A percentile compares a stretch with the other conserved stretches of the same genome.
Evolutionary conservation across 2,113 vertebrate species (phyloP).

Genomic region (Nicator chloris): DNA sequence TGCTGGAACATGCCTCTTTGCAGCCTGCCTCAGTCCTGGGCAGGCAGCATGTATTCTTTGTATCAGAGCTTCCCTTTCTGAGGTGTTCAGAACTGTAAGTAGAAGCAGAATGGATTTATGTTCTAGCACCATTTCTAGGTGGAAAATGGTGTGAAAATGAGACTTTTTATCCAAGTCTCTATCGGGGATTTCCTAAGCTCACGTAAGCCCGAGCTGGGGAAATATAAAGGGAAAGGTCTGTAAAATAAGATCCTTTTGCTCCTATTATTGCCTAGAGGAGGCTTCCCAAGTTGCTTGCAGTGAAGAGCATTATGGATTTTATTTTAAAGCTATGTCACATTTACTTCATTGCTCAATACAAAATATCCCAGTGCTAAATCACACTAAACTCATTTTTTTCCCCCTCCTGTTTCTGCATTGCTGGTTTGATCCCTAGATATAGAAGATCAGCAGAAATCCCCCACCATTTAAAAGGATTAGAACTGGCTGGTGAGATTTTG

Average conservation of each 20-base stretch:
- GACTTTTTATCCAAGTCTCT: background rate
- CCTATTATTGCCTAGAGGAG: background rate
- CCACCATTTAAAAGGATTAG: slow-evolving; percentile 51
- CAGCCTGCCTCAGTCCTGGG: background rate
- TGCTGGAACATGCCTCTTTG: background rate
- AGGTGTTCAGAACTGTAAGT: background rate
- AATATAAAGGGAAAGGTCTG: background rate
- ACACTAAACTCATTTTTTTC: background rate
- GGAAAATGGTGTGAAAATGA: background rate
- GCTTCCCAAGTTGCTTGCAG: background rate
- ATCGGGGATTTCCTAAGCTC: background rate
- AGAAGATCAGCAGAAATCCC: slow-evolving; percentile 51
- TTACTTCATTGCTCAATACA: background rate
- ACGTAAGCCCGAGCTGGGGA: background rate
- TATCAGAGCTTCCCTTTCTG: background rate
- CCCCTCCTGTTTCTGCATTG: background rate
- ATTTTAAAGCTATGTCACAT: background rate
- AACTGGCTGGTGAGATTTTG: background rate
- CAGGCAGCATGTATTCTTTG: background rate
- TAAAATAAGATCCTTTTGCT: background rate
- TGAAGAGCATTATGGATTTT: background rate
- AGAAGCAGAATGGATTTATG: background rate
- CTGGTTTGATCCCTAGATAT: slow-evolving; percentile 20
- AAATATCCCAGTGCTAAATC: background rate
- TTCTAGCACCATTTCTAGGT: background rate